Percentiles rank a stretch among this genome's conserved stretches.
These are phyloP conservation scores for Brachyptera risi DNA, from an alignment of 2,888 invertebrate genomes.

Conservation along the genomic window DNA sequence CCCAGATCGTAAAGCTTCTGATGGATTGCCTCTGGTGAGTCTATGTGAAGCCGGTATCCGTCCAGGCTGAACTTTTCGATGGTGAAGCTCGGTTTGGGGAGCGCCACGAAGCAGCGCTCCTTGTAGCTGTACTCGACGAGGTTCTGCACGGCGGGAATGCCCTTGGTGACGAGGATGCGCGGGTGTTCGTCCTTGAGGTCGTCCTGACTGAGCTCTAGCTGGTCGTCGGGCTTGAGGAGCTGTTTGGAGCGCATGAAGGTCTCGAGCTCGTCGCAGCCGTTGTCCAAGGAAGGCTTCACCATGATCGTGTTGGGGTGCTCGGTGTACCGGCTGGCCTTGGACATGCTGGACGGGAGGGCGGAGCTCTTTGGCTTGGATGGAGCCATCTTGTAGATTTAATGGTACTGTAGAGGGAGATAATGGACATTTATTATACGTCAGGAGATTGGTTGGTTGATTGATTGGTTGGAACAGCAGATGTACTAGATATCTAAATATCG, in stretches of 20 bases:
- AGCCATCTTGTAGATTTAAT: not conserved
- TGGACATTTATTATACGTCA: too few species aligned
- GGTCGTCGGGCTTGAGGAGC: constrained; percentile 68
- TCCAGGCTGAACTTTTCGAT: constrained; percentile 55
- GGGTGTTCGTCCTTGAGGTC: constrained; percentile 81
- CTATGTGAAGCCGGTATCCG: constrained; percentile 44
- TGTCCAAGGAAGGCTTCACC: too few species aligned
- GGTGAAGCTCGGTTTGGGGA: constrained; percentile 44
- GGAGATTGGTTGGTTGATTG: too few species aligned
- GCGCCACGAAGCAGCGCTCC: constrained; percentile 55
- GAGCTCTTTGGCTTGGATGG: not conserved
- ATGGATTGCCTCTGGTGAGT: not conserved
- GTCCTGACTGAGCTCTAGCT: constrained; percentile 69
- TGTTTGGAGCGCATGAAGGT: too few species aligned
- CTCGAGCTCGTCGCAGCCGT: too few species aligned
- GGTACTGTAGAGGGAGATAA: too few species aligned
- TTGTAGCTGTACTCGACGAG: constrained; percentile 81
- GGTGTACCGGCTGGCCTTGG: not conserved
- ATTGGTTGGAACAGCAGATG: too few species aligned
- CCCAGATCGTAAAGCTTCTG: not conserved
- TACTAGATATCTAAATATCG: too few species aligned
- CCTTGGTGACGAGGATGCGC: constrained; percentile 66
- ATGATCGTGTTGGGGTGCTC: not conserved
- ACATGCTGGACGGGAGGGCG: not conserved
- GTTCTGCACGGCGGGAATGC: constrained; percentile 70